Evolutionary conservation across 2,888 invertebrate species (phyloP).

Genomic region (Automeris io): DNA sequence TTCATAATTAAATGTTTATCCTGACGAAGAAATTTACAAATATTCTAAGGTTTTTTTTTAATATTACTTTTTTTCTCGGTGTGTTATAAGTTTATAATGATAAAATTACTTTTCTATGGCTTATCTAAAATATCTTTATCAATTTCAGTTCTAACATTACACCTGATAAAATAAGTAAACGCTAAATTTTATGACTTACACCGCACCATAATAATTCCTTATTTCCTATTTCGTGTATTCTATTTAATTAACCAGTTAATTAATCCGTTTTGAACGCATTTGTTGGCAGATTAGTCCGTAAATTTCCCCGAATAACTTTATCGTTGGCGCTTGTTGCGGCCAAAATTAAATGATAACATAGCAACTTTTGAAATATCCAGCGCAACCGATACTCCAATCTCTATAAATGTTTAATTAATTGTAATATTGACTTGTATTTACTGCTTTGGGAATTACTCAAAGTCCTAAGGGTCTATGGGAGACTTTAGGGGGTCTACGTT

Average conservation of each 20-base stretch:
- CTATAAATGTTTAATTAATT: neutral
- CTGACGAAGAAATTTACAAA: too few species aligned
- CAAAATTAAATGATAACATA: neutral
- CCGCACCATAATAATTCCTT: slow-evolving; percentile 22
- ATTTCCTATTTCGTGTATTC: slow-evolving; percentile 26
- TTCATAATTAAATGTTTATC: too few species aligned
- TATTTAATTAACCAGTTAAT: slow-evolving; percentile 28
- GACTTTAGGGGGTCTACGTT: too few species aligned
- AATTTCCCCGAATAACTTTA: slow-evolving; percentile 8
- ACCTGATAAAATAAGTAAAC: neutral
- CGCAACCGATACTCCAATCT: neutral
- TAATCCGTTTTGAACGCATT: slow-evolving; percentile 22
- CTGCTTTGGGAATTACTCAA: too few species aligned
- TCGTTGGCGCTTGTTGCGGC: neutral
- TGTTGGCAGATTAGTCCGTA: slow-evolving; percentile 16
- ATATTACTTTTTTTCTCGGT: too few species aligned
- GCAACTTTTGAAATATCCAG: neutral
- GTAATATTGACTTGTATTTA: neutral
- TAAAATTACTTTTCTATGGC: too few species aligned
- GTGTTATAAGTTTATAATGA: too few species aligned
- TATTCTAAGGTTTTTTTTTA: too few species aligned
- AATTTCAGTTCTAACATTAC: neutral
- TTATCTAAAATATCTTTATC: too few species aligned
- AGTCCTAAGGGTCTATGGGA: too few species aligned
- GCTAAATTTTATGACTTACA: slow-evolving; percentile 9